phyloP scores from a whole-genome alignment of 1,140 invertebrate species.

The Sinonovacula constricta region DNA sequence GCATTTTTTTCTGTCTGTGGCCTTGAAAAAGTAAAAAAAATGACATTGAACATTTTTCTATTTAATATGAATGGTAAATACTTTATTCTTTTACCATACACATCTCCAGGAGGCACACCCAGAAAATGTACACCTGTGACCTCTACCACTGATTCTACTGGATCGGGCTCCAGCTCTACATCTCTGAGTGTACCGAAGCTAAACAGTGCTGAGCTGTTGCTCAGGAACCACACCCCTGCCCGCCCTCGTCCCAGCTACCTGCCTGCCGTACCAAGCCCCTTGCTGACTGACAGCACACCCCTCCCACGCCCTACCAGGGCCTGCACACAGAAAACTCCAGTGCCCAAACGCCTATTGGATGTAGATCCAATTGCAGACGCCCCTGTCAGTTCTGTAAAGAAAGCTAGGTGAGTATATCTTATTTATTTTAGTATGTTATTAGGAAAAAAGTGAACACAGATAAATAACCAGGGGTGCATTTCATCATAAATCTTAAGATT shows the following conservation, averaged over 20 bases:
- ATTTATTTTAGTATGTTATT: too few species aligned
- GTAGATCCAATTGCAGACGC: background rate
- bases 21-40: too few species aligned
- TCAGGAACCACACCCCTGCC: conserved; percentile 41
- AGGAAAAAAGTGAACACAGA: background rate
- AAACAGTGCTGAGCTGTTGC: background rate
- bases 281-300: conserved; percentile 67
- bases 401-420: too few species aligned
- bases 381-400: background rate
- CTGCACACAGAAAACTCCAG: conserved; percentile 37
- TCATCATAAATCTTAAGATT: background rate
- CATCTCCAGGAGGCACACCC: conserved; percentile 25
- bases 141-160: background rate
- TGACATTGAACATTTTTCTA: background rate
- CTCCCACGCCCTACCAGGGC: conserved; percentile 34
- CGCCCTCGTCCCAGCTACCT: conserved; percentile 62
- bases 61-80: background rate
- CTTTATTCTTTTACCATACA: too few species aligned
- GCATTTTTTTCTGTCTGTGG: too few species aligned
- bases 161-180: background rate
- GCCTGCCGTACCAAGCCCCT: conserved; percentile 68
- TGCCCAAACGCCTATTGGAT: conserved; percentile 14
- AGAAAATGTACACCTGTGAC: conserved; percentile 12
- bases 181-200: background rate
- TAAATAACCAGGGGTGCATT: background rate